These are phyloP conservation scores for Amblyraja radiata DNA, from an alignment of 2,797 vertebrate species.

Conservation along the genomic window DNA sequence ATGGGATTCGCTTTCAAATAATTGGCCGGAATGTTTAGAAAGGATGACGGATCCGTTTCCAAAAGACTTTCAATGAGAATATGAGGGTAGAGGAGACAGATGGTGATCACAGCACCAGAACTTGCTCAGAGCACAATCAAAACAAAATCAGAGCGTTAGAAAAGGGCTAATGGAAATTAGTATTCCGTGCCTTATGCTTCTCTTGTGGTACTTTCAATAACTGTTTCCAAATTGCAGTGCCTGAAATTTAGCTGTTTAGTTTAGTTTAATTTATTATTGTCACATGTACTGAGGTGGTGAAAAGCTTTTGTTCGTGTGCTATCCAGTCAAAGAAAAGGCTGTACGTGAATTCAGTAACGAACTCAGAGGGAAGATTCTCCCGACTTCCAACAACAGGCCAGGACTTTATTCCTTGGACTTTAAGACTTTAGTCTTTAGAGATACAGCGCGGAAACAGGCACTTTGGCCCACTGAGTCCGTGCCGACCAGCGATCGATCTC, in stretches of 20 bases:
- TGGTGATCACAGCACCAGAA: slow-evolving; percentile 12
- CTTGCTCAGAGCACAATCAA: not conserved
- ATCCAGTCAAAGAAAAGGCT: too few relatives aligned
- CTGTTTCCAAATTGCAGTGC: not conserved
- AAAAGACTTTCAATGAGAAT: not conserved
- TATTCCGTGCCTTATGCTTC: not conserved
- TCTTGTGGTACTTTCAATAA: not conserved
- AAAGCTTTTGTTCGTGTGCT: too few relatives aligned
- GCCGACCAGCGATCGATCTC: too few relatives aligned
- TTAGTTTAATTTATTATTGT: not conserved
- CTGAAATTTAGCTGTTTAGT: not conserved
- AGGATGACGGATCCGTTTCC: not conserved
- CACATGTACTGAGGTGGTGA: too few relatives aligned
- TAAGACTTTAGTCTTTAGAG: too few relatives aligned
- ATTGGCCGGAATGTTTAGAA: slow-evolving; percentile 2
- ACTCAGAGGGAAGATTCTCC: too few relatives aligned
- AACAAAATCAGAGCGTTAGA: not conserved
- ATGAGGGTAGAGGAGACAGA: not conserved
- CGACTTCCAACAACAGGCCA: too few relatives aligned
- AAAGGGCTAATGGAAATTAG: not conserved
- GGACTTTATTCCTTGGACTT: too few relatives aligned
- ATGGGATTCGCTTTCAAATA: not conserved
- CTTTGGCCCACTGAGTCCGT: too few relatives aligned
- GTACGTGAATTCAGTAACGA: too few relatives aligned
- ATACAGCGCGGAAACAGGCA: too few relatives aligned